Percentiles rank a stretch among this genome's conserved stretches.
These are phyloP conservation scores for Aphelinus atriplicis DNA, from an alignment of 1,140 invertebrate species.

Conservation along the genomic window DNA sequence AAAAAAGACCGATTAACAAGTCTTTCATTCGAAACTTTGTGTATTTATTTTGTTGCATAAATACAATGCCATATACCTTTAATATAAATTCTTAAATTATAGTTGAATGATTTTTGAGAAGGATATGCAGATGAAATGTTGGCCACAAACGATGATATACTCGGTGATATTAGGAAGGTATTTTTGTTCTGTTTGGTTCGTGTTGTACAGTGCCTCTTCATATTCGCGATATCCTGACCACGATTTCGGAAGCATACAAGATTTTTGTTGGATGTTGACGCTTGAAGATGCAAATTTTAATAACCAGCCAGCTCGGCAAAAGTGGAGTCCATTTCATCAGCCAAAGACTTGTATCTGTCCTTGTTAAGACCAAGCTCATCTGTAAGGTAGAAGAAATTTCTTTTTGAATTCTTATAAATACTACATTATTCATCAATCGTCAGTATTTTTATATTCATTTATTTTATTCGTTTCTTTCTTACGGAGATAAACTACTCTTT, in stretches of 20 bases:
- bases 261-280: slow-evolving; percentile 24
- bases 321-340: slow-evolving; percentile 94
- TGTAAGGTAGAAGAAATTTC: slow-evolving; percentile 62
- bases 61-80: neutral
- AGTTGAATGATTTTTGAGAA: neutral
- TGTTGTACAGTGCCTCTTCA: slow-evolving; percentile 37
- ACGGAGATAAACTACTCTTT: no score
- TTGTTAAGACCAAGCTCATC: slow-evolving; percentile 99
- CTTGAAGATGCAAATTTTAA: slow-evolving; percentile 59
- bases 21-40: neutral
- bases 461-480: slow-evolving; percentile 31
- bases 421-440: neutral
- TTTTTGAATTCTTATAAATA: slow-evolving; percentile 17
- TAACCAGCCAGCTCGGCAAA: slow-evolving; percentile 92
- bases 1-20: neutral
- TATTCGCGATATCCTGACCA: slow-evolving; percentile 23
- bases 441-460: slow-evolving; percentile 2
- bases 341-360: slow-evolving; percentile 96
- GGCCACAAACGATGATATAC: slow-evolving; percentile 22
- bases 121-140: slow-evolving; percentile 1
- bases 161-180: neutral
- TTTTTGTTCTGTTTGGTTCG: slow-evolving; percentile 22
- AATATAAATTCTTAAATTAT: neutral
- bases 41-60: neutral
- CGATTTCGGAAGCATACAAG: slow-evolving; percentile 38